Base-by-base conservation (phyloP, 2,113 vertebrate genomes). In the Eclectus roratus region DNA sequence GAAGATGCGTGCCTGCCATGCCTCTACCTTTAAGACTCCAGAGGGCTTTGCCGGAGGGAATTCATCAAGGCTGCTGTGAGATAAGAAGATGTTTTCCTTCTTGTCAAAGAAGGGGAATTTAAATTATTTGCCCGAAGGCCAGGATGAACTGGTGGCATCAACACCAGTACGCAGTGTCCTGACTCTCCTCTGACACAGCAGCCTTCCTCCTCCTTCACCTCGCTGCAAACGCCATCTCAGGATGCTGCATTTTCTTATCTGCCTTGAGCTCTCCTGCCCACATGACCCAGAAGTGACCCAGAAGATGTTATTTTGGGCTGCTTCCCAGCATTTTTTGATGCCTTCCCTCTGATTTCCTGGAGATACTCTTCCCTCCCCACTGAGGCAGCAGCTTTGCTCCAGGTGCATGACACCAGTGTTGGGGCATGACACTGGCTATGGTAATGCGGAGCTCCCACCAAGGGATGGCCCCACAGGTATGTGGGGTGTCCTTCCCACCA, bases 341-440 rank as follows among this genome's bases (percentile, higher is more conserved):
- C 46, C 46, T 47, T 47, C 50, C 37, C 77, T 85, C 27, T 0
- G 0, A 56, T 37, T 46, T 50, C 20, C 64, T 5, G 17, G 56
- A 76, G 24, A 23, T 27, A 11, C 52, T 68, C 16, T 37, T 56
- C 46, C 21, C 50, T 86, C 44, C 47, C 37, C 7, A 5, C 5
- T 3, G 39, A 37, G 39, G 81, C 72, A 80, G 66, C 68, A 76
- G 80, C 56, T 76, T 56, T 39, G 61, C 44, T 47, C 0, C 0
- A 83, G 50, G 17, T 35, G 50, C 4, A 1, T 0, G 0, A 28
- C 6, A 3, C 43, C 4, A 0, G 23, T 12, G 6, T 27, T 9
- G 10, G 24, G 46, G 19, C 7, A 39, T 21, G 20, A 89, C 68
- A 39, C 19, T 13, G 7, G 11, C 31, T 25, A 21, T 4, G 7